phyloP scores from a whole-genome alignment of 2,888 invertebrate genomes.

The Drosophila formosana region DNA sequence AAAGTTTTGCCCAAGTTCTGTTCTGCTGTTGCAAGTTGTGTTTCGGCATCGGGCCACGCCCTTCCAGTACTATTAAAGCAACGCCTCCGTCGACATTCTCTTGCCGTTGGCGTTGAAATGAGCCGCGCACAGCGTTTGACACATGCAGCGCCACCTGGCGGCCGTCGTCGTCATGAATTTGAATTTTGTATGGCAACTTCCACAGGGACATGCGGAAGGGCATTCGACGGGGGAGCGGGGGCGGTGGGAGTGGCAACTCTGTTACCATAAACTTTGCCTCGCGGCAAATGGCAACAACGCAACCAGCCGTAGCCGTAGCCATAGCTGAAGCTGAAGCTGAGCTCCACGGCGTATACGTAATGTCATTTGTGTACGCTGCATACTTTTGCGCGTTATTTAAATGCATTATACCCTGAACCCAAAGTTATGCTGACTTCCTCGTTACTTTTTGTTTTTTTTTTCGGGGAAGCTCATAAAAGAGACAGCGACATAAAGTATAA shows the following conservation, averaged over 20 bases:
- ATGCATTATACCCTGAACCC: conserved; percentile 45
- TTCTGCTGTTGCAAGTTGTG: conserved; percentile 59
- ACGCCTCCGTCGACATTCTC: conserved; percentile 1
- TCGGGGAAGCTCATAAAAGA: too few species aligned
- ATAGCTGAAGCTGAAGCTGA: conserved; percentile 3
- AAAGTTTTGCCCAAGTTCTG: conserved; percentile 56
- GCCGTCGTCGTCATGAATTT: conserved; percentile 72
- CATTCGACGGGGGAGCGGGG: too few species aligned
- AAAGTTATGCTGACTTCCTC: conserved; percentile 7
- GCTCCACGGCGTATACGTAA: conserved; percentile 61
- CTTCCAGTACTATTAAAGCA: conserved; percentile 6
- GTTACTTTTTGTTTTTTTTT: too few species aligned
- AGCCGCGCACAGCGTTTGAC: conserved; percentile 63
- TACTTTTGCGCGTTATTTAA: conserved; percentile 61
- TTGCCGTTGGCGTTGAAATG: conserved; percentile 55
- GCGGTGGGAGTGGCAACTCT: conserved; percentile 13
- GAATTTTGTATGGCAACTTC: conserved; percentile 48
- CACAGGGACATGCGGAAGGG: neutral
- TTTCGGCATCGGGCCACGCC: conserved; percentile 45
- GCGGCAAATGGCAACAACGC: conserved; percentile 15
- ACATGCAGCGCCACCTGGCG: conserved; percentile 73
- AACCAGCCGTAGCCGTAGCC: neutral
- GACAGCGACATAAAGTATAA: too few species aligned
- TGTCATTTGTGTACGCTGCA: conserved; percentile 47
- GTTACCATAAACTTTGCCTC: conserved; percentile 42